These are phyloP conservation scores for Aphidoletes aphidimyza DNA, from an alignment of 2,888 invertebrate genomes.

Conservation along the genomic window DNA sequence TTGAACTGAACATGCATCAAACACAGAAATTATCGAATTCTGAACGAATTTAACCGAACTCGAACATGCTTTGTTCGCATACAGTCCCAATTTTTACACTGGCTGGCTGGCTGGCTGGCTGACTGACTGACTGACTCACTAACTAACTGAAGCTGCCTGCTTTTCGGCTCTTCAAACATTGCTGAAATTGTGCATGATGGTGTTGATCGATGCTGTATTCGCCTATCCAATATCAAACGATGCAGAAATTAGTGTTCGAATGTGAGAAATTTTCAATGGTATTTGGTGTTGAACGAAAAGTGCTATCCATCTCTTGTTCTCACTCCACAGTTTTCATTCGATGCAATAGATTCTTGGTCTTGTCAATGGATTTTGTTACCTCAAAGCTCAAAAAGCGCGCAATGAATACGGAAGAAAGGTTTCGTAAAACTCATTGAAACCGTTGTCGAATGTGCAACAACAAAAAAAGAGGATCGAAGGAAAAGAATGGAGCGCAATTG, in stretches of 20 bases:
- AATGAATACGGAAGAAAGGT: not conserved
- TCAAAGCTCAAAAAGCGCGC: slow-evolving; percentile 18
- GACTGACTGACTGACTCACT: too few relatives aligned
- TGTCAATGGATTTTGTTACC: slow-evolving; percentile 16
- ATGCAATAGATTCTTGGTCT: slow-evolving; percentile 11
- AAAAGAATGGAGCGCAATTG: not conserved
- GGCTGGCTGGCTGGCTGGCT: too few relatives aligned
- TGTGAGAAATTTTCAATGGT: slow-evolving; percentile 11
- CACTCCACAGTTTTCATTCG: too few relatives aligned
- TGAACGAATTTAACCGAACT: too few relatives aligned
- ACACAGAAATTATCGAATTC: too few relatives aligned
- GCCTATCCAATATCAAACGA: not conserved
- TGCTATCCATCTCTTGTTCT: too few relatives aligned
- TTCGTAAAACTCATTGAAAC: not conserved
- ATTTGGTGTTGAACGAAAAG: slow-evolving; percentile 11
- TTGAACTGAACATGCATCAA: too few relatives aligned
- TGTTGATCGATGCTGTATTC: not conserved
- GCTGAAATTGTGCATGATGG: not conserved
- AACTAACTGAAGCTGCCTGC: too few relatives aligned
- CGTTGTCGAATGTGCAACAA: not conserved
- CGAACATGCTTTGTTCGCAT: too few relatives aligned
- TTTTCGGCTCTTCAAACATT: too few relatives aligned
- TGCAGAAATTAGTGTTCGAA: slow-evolving; percentile 27
- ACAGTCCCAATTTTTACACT: too few relatives aligned
- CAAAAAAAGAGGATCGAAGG: not conserved